Evolutionary conservation across 2,888 invertebrate genomes (phyloP), one percentile per base, ranked within the genome.

Genomic region (Peribatodes rhomboidaria): DNA sequence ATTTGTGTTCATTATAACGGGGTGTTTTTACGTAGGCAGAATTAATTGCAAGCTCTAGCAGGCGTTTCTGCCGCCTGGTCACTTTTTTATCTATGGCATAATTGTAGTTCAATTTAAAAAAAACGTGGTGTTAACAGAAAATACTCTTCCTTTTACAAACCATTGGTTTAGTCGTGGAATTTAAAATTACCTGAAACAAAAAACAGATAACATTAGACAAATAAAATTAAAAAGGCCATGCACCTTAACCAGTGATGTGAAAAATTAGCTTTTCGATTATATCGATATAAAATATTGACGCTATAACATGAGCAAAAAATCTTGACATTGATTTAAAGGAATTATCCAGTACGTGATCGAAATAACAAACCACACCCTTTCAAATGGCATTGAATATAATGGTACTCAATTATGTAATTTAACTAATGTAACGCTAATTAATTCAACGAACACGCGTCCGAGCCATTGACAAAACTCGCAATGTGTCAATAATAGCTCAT

Each of bases 391-490:
- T 52, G 8, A 82, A 49, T 78, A 81, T 84, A 85, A 85, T 85
- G 81, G 79, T 76, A 74, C 79, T 81, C 83, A 83, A 89, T 88
- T 87, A 87, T 82, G 80, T 73, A 79, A 88, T 88, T 88, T 85
- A 83, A 86, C 86, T 88, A 88, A 88, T 87, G 81, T 75, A 78
- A 87, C 81, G 84, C 84, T 85, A 87, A 88, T 88, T 79, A 82
- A 89, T 88, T 85, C 89, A 77, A 72, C 69, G 65, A 68, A 72
- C 86, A 87, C 85, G 86, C 87, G 86, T 85, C 83, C 78, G 71
- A 76, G 72, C 78, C 79, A 80, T 86, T 87, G 83, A 87, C 85
- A 80, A 88, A 87, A 87, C 81, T 82, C 67, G 73, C 76, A 82
- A 80, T 60, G 76, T 82, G 81, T 82, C 83, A 77, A 78, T 83